Conservation (phyloP, 2,797 vertebrate genomes). For the Falco concolor region DNA sequence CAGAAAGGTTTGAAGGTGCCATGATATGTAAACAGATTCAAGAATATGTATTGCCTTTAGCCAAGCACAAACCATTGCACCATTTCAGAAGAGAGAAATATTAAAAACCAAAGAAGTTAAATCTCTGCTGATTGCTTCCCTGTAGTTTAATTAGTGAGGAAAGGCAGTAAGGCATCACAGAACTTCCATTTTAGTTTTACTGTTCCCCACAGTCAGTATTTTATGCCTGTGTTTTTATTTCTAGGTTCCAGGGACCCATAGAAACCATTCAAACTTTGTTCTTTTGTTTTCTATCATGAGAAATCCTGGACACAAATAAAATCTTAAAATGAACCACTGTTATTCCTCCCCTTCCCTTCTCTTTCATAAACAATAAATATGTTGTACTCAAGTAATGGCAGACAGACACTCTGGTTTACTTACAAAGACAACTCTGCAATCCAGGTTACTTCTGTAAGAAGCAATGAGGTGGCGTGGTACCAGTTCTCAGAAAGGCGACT, state of each 20-base stretch:
- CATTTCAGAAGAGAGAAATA: background rate
- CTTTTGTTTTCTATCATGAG: background rate
- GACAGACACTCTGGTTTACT: background rate
- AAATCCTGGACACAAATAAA: background rate
- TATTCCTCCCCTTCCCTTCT: background rate
- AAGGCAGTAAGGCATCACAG: slow-evolving; percentile 33
- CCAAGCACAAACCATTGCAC: background rate
- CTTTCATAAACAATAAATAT: background rate
- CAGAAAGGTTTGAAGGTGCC: background rate
- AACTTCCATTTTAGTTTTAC: slow-evolving; percentile 41
- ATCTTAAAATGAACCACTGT: background rate
- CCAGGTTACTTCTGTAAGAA: background rate
- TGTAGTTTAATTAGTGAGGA: slow-evolving; percentile 27
- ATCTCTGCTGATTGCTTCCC: slow-evolving; percentile 25
- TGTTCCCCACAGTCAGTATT: slow-evolving; percentile 10
- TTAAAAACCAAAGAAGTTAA: background rate
- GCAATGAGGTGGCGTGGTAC: rapidly evolving
- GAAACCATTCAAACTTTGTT: background rate
- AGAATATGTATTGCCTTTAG: background rate
- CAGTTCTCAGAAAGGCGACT: background rate
- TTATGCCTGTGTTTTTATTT: slow-evolving; percentile 1
- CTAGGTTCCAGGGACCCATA: background rate
- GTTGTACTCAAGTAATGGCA: background rate
- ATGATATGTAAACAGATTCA: background rate
- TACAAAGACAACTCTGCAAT: background rate